phyloP scores from a whole-genome alignment of 1,140 invertebrate species.

The Papilio xuthus region DNA sequence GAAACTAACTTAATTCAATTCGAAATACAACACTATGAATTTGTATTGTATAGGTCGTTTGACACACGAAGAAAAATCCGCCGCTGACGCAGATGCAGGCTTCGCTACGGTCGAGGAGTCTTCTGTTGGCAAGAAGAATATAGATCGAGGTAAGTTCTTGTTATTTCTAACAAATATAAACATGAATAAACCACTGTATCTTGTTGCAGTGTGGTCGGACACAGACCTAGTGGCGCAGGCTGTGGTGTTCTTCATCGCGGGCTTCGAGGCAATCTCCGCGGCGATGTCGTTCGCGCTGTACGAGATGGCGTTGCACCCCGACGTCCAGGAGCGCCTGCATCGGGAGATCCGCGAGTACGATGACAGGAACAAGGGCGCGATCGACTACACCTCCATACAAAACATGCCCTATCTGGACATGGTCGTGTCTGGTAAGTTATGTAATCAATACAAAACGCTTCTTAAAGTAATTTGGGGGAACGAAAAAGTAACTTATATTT shows the following conservation, averaged over 20 bases:
- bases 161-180: too few relatives aligned
- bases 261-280: slow-evolving; percentile 86
- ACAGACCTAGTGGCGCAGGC: slow-evolving; percentile 83
- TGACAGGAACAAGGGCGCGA: slow-evolving; percentile 66
- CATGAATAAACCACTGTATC: neutral
- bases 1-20: neutral
- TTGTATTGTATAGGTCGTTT: slow-evolving; percentile 43
- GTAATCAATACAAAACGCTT: neutral
- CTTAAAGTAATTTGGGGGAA: neutral
- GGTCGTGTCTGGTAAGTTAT: slow-evolving; percentile 77
- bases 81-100: slow-evolving; percentile 63
- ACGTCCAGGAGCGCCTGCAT: slow-evolving; percentile 82
- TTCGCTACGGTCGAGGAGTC: slow-evolving; percentile 77
- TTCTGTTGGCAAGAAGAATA: slow-evolving; percentile 54
- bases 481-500: too few relatives aligned
- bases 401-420: slow-evolving; percentile 86
- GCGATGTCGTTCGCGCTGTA: slow-evolving; percentile 67
- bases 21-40: neutral
- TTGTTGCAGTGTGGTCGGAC: slow-evolving; percentile 72
- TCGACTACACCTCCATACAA: slow-evolving; percentile 80
- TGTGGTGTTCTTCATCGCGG: slow-evolving; percentile 85
- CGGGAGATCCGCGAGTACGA: slow-evolving; percentile 81
- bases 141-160: slow-evolving; percentile 39
- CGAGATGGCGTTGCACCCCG: slow-evolving; percentile 82
- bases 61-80: slow-evolving; percentile 47